Conservation (phyloP, 2,113 vertebrate genomes). For the Caloenas nicobarica region DNA sequence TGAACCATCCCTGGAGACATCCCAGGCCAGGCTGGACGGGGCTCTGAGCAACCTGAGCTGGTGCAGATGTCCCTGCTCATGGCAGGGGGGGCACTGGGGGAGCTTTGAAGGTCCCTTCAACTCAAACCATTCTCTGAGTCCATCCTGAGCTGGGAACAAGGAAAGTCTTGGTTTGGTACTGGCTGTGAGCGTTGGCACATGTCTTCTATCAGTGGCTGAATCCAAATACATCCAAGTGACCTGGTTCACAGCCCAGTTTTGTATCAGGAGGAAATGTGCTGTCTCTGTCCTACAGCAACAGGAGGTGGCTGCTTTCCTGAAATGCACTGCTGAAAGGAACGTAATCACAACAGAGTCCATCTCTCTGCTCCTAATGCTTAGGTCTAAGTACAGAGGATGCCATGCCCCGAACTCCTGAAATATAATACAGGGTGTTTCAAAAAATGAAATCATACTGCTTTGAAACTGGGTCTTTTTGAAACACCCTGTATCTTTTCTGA, state of each 20-base stretch:
- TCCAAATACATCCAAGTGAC: no score
- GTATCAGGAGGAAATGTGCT: no score
- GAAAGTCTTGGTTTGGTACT: neutral
- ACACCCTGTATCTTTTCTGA: neutral
- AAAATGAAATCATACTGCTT: no score
- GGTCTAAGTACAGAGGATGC: neutral
- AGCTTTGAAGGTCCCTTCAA: no score
- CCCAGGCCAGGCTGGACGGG: no score
- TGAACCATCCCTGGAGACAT: no score
- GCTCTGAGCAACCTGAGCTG: no score
- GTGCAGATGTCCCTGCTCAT: no score
- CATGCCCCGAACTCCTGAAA: neutral
- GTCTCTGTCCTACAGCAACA: neutral
- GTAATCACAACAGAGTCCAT: neutral
- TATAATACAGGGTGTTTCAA: neutral
- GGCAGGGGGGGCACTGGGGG: no score
- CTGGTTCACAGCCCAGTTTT: no score
- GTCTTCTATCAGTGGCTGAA: neutral
- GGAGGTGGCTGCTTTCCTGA: neutral
- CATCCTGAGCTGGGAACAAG: rapidly evolving
- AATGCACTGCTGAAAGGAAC: neutral
- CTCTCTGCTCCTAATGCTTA: neutral
- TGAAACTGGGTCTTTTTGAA: no score
- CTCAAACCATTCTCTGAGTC: neutral
- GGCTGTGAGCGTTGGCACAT: rapidly evolving